These are phyloP conservation scores for Mycteria americana DNA, from an alignment of 2,797 vertebrate genomes.

Conservation along the genomic window DNA sequence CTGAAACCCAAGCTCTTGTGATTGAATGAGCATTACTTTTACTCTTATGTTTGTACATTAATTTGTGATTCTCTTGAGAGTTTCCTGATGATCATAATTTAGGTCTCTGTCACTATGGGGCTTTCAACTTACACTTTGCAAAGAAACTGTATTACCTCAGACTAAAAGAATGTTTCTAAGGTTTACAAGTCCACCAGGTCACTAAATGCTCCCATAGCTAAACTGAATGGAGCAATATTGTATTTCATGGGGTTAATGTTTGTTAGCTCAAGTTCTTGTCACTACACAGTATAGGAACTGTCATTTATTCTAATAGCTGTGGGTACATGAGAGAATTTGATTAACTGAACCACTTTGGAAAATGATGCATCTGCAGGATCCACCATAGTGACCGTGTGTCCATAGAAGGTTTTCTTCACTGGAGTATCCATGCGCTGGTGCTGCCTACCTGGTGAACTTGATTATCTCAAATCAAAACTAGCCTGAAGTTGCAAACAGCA, in stretches of 20 bases:
- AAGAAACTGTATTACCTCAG: not conserved
- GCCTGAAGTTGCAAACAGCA: not conserved
- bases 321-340: not conserved
- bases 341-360: not conserved
- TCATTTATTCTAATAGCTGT: not conserved
- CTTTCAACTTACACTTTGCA: not conserved
- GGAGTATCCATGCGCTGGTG: not conserved
- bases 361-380: not conserved
- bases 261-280: not conserved
- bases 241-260: not conserved
- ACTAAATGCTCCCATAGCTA: not conserved
- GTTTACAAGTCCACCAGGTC: not conserved
- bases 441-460: not conserved
- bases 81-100: not conserved
- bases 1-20: not conserved
- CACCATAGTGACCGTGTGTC: not conserved
- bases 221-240: not conserved
- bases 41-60: not conserved
- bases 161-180: not conserved
- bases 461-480: not conserved
- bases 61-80: not conserved
- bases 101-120: not conserved
- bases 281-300: not conserved
- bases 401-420: not conserved
- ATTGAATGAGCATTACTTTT: not conserved